These are phyloP conservation scores for Diloba caeruleocephala DNA, from an alignment of 2,888 invertebrate species.

Conservation along the genomic window DNA sequence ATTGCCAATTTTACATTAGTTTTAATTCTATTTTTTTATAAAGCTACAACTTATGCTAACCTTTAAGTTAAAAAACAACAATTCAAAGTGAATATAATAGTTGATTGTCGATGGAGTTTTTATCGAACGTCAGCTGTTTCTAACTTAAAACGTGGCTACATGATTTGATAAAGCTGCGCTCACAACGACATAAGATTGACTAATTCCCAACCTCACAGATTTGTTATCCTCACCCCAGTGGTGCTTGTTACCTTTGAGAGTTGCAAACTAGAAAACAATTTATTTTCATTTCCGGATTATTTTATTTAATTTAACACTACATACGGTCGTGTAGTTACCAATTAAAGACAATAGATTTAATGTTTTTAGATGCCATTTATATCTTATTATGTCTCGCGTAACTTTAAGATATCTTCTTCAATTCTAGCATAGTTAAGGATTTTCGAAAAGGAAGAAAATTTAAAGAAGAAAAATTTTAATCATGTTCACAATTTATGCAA, in stretches of 20 bases:
- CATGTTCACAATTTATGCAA: too few relatives aligned
- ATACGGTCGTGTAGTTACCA: conserved; percentile 39
- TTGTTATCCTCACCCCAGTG: too few relatives aligned
- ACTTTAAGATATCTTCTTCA: not conserved
- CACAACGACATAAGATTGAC: too few relatives aligned
- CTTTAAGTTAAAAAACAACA: conserved; percentile 3
- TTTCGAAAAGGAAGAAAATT: not conserved
- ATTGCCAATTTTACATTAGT: conserved; percentile 24
- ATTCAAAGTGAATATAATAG: not conserved
- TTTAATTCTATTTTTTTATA: not conserved
- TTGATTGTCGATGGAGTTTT: too few relatives aligned
- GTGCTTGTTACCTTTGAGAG: too few relatives aligned
- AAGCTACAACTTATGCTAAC: not conserved
- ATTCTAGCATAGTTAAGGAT: not conserved
- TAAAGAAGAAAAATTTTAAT: too few relatives aligned
- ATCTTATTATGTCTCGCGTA: conserved; percentile 6
- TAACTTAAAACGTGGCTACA: too few relatives aligned
- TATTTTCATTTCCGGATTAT: not conserved
- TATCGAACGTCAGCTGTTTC: too few relatives aligned
- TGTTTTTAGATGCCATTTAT: conserved; percentile 37
- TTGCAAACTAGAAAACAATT: too few relatives aligned
- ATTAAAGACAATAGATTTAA: conserved; percentile 25
- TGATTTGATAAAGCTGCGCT: too few relatives aligned
- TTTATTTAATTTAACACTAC: not conserved
- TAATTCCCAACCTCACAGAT: too few relatives aligned